Conservation (phyloP, 2,113 vertebrate species). For the Athene noctua region DNA sequence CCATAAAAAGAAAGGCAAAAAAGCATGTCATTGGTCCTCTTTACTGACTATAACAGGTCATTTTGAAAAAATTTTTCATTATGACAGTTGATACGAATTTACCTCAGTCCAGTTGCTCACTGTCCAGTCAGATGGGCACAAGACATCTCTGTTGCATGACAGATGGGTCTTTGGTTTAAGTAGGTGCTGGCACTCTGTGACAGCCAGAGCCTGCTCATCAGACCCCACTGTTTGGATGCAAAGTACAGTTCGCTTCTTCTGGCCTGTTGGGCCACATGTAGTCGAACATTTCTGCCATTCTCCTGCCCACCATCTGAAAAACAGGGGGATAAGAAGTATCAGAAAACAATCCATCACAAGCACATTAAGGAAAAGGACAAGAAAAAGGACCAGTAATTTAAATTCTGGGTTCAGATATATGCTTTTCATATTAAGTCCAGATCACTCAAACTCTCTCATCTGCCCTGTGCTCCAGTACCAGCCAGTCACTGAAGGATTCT, state of each 20-base stretch:
- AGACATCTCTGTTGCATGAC: constrained; percentile 89
- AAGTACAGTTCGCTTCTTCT: constrained; percentile 88
- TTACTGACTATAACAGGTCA: background rate
- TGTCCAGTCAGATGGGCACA: constrained; percentile 90
- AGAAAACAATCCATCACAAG: background rate
- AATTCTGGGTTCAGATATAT: background rate
- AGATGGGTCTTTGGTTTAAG: constrained; percentile 87
- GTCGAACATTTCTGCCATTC: constrained; percentile 93
- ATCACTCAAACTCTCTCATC: background rate
- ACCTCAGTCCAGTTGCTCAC: constrained; percentile 92
- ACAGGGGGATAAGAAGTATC: background rate
- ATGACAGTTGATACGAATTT: background rate
- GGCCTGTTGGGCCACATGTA: constrained; percentile 85
- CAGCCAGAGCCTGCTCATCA: constrained; percentile 88
- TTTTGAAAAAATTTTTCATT: background rate
- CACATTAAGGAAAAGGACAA: background rate
- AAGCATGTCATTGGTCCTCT: background rate
- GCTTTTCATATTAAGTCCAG: background rate
- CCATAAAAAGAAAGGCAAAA: background rate
- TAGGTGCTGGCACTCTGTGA: constrained; percentile 85
- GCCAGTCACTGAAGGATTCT: background rate
- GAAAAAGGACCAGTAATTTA: background rate
- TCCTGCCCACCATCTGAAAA: constrained; percentile 93
- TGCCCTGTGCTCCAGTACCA: background rate
- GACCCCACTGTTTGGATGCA: constrained; percentile 87